Conservation (phyloP, 2,113 vertebrate species). For the Corydoras sp. region DNA sequence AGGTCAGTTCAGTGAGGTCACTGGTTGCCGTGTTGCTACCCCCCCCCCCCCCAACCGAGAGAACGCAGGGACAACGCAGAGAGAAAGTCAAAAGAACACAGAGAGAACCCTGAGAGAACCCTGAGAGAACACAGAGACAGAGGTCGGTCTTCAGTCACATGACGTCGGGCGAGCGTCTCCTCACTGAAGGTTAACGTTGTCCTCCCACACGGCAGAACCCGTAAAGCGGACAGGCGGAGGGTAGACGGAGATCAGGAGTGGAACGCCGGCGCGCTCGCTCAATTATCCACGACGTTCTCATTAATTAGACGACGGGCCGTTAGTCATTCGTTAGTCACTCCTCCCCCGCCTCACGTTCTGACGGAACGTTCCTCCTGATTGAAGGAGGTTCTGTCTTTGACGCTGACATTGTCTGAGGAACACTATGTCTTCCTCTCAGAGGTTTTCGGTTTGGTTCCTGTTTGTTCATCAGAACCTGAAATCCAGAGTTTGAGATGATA, state of each 20-base stretch:
- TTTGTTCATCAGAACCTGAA: too few species aligned
- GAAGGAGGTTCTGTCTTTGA: slow-evolving; percentile 69
- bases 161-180: slow-evolving; percentile 42
- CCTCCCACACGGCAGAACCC: slow-evolving; percentile 57
- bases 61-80: too few species aligned
- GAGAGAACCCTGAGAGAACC: too few species aligned
- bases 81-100: too few species aligned
- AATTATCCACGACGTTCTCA: slow-evolving; percentile 70
- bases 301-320: slow-evolving; percentile 73
- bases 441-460: too few species aligned
- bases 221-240: slow-evolving; percentile 64
- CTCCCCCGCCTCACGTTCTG: slow-evolving; percentile 37
- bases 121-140: too few species aligned
- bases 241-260: slow-evolving; percentile 72
- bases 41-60: too few species aligned
- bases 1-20: too few species aligned
- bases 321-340: slow-evolving; percentile 56
- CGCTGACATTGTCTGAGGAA: slow-evolving; percentile 63
- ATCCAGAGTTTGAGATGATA: too few species aligned
- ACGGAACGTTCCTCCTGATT: slow-evolving; percentile 62
- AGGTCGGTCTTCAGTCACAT: too few species aligned
- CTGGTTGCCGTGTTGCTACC: too few species aligned
- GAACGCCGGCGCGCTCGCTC: slow-evolving; percentile 66
- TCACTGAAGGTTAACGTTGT: slow-evolving; percentile 63
- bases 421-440: too few species aligned